Evolutionary conservation across 2,888 invertebrate genomes (phyloP).

Genomic region (Metallyticus violacea): DNA sequence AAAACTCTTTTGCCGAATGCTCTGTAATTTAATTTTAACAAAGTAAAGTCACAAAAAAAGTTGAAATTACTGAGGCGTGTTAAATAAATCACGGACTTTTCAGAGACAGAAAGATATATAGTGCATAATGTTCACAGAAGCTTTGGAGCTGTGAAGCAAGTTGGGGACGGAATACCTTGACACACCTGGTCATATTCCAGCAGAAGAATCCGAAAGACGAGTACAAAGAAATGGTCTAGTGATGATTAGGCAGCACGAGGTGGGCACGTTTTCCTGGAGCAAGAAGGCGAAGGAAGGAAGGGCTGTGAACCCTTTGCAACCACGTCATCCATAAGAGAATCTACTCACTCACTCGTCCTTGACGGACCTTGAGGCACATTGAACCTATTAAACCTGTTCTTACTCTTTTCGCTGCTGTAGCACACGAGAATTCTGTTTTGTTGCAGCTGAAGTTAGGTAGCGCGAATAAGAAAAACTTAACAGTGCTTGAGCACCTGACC

Average conservation of each 20-base stretch:
- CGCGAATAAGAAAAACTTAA: not conserved
- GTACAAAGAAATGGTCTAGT: not conserved
- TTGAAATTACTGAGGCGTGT: too few relatives aligned
- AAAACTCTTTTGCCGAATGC: too few relatives aligned
- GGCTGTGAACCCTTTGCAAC: constrained; percentile 6
- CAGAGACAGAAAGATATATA: too few relatives aligned
- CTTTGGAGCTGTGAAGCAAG: too few relatives aligned
- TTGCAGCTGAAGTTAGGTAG: not conserved
- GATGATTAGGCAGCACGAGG: not conserved
- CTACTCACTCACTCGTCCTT: constrained; percentile 23
- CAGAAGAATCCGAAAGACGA: too few relatives aligned
- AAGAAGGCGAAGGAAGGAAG: not conserved
- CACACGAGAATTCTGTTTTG: not conserved
- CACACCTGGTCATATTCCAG: too few relatives aligned
- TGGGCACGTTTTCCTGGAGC: not conserved
- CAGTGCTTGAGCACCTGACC: not conserved
- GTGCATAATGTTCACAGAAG: too few relatives aligned
- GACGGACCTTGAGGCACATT: constrained; percentile 28
- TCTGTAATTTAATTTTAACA: too few relatives aligned
- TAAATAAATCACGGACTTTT: too few relatives aligned
- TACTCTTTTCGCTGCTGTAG: not conserved
- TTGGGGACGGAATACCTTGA: too few relatives aligned
- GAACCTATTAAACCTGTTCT: constrained; percentile 28
- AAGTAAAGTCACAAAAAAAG: too few relatives aligned
- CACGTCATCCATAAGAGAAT: constrained; percentile 4